Base-by-base conservation (phyloP, 2,797 vertebrate species). In the Peromyscus eremicus region DNA sequence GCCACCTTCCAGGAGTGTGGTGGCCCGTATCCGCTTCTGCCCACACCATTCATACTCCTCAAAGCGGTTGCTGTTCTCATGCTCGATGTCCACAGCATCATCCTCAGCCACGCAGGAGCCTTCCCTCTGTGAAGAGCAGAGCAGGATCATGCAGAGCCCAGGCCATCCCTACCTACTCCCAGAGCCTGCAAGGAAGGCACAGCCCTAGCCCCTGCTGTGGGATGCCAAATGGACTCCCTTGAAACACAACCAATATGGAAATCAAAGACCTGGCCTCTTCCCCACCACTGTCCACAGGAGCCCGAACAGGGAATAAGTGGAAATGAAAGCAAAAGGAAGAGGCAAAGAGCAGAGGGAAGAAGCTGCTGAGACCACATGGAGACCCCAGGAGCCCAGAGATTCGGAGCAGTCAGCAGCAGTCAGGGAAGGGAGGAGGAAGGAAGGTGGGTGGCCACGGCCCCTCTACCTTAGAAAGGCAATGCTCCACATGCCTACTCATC, bases 401-500 rank as follows among this genome's bases (percentile, higher is more conserved):
- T 13, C 66, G 64, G 64, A n/a, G 83, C 83, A 46, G 43, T 70
- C 64, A 85, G 64, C 83, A 86, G 64, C 83, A 85, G n/a, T 73
- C 27, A 21, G 66, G 95, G 34, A 43, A 66, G 57, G 94, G 95
- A 95, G 91, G 8, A 89, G 93, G 80, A 66, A 97, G 97, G 97
- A 97, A 96, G 92, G 96, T 90, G 96, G 5, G 94, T 96, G 96
- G 97, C 98, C 98, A 98, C 94, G 98, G 98, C 98, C 98, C 98
- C 99, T 99, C 99, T 99, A 99, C 99, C 99, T 99, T 99, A 98
- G 99, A 99, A 98, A 99, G 99, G 99, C 99, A 99, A 99, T 99
- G 99, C 99, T 99, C 99, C 99, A 99, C 99, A 99, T 99, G 99
- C 99, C 99, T 99, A 99, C 99, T 99, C 99, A 99, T 99, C 99